These are phyloP conservation scores for Limnephilus lunatus DNA, from an alignment of 2,888 invertebrate genomes.

Conservation along the genomic window DNA sequence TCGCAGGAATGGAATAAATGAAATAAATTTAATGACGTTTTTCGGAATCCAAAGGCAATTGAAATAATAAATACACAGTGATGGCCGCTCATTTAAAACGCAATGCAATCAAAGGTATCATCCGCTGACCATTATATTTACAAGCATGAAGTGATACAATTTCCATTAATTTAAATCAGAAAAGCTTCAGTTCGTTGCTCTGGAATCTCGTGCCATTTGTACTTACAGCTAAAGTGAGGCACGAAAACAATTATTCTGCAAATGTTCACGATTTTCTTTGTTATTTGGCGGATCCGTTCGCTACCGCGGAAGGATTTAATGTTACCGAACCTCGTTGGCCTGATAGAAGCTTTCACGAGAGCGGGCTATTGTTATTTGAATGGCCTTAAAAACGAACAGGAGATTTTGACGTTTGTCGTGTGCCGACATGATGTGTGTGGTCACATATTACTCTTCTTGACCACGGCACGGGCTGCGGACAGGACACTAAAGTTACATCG, in stretches of 20 bases:
- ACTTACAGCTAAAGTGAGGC: neutral
- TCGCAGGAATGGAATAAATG: neutral
- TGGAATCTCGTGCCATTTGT: neutral
- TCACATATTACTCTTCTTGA: neutral
- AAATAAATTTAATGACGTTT: neutral
- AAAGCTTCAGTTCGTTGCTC: slow-evolving; percentile 14
- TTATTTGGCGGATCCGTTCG: neutral
- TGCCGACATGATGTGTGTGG: slow-evolving; percentile 4
- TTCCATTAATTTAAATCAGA: slow-evolving; percentile 7
- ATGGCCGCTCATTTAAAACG: neutral
- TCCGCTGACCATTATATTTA: neutral
- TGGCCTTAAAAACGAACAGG: slow-evolving; percentile 33
- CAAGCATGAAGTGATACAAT: neutral
- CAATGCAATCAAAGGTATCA: neutral
- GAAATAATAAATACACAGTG: neutral
- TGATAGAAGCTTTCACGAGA: slow-evolving; percentile 30
- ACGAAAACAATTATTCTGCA: slow-evolving; percentile 12
- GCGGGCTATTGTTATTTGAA: slow-evolving; percentile 51
- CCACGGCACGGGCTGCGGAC: neutral
- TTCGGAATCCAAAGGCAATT: neutral
- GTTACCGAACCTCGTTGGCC: slow-evolving; percentile 31
- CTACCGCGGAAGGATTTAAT: slow-evolving; percentile 41
- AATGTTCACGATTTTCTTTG: neutral
- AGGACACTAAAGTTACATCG: neutral
- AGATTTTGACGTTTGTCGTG: slow-evolving; percentile 49